These are phyloP conservation scores for Andrena bicolor DNA, from an alignment of 2,888 invertebrate species.

Conservation along the genomic window DNA sequence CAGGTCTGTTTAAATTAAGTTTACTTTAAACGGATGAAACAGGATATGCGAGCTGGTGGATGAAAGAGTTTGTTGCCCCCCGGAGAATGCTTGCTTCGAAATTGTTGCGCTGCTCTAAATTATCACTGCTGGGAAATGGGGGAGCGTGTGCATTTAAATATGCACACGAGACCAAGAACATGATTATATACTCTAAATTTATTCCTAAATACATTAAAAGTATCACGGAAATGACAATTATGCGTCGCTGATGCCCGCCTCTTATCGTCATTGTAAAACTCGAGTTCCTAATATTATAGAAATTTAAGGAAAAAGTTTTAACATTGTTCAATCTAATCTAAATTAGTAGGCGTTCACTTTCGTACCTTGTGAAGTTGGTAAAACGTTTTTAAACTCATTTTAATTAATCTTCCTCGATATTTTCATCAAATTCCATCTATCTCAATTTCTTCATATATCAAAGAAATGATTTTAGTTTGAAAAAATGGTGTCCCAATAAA, in stretches of 20 bases:
- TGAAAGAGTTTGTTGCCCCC: slow-evolving; percentile 33
- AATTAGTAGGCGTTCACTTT: too few relatives aligned
- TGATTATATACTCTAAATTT: not conserved
- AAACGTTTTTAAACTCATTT: too few relatives aligned
- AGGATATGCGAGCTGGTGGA: slow-evolving; percentile 20
- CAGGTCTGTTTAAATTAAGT: slow-evolving; percentile 50
- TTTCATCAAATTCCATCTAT: too few relatives aligned
- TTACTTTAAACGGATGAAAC: slow-evolving; percentile 27
- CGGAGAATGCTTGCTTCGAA: not conserved
- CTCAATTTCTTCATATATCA: too few relatives aligned
- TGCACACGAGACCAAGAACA: not conserved
- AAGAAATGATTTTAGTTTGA: too few relatives aligned
- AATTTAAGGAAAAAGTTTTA: too few relatives aligned
- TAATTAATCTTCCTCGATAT: too few relatives aligned
- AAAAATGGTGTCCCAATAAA: too few relatives aligned
- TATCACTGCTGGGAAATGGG: not conserved
- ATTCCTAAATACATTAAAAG: not conserved
- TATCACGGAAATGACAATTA: not conserved
- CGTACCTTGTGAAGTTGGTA: too few relatives aligned
- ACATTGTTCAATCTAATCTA: too few relatives aligned
- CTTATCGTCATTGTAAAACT: not conserved
- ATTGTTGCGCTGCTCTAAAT: slow-evolving; percentile 7
- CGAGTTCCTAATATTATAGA: too few relatives aligned
- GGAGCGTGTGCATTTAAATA: not conserved
- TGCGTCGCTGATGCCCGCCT: not conserved